Evolutionary conservation across 2,797 vertebrate genomes (phyloP).

Genomic region (Periparus ater): DNA sequence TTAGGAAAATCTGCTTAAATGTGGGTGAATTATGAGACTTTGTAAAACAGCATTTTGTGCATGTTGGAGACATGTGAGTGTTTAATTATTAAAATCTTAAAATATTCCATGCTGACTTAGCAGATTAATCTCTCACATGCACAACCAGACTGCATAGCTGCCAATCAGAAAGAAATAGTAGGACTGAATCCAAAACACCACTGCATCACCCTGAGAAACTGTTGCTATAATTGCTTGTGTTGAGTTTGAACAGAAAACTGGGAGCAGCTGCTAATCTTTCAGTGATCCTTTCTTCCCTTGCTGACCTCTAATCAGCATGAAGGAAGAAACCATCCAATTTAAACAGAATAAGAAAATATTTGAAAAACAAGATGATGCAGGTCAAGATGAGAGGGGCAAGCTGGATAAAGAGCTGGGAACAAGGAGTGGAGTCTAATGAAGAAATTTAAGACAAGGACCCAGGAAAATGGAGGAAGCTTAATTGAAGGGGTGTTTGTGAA

Average conservation of each 20-base stretch:
- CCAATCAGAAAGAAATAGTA: neutral
- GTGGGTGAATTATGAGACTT: neutral
- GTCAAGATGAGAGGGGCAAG: neutral
- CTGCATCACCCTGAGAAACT: neutral
- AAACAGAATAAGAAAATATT: neutral
- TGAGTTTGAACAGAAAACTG: neutral
- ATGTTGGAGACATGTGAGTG: neutral
- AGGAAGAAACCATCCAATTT: neutral
- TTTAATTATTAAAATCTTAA: neutral
- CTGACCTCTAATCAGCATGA: neutral
- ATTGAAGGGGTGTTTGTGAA: neutral
- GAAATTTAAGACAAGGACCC: neutral
- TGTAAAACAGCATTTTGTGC: neutral
- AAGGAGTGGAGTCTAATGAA: neutral
- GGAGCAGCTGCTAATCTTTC: neutral
- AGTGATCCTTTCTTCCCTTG: neutral
- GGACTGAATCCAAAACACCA: neutral
- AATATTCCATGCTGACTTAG: neutral
- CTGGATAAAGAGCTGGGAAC: neutral
- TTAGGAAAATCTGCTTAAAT: neutral
- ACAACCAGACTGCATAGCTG: neutral
- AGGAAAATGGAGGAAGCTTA: neutral
- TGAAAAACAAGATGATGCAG: neutral
- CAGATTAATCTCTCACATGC: neutral
- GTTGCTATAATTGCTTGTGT: neutral